Evolutionary conservation across 1,140 invertebrate genomes (phyloP), one percentile per base, ranked within the genome.

Genomic region (Ceratina japonica): DNA sequence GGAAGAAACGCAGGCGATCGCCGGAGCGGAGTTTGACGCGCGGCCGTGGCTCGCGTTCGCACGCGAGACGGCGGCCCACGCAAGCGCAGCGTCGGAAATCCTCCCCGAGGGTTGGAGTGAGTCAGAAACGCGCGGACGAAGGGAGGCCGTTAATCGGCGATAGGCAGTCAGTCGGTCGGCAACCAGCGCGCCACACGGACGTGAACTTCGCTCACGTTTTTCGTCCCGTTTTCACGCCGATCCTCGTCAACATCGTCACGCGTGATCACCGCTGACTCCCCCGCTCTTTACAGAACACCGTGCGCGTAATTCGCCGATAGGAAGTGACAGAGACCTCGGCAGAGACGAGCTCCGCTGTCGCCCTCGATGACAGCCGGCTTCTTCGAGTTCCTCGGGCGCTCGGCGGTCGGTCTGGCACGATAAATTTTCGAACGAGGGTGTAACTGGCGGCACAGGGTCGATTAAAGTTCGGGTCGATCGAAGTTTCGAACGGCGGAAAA

Each of bases 91-190:
- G 49, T 49, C 49, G 68, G 13, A 78, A 77, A 78, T 64, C 51
- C 75, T 63, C 59, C 70, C 64, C 61, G 65, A 85, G 83, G 84
- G 83, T 85, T 85, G 84, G 59, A 76, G 84, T 85, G 83, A 86
- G 84, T 86, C 83, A 82, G 83, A 74, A 58, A 16, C 52, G 27
- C 72, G 70, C 37, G 37, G 37, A 49, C 81, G 13, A 79, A 54
- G 74, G 83, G 72, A 64, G 77, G 70, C 58, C 56, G 85, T 75
- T 84, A 84, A 81, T 85, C 83, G 68, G 72, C 72, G 77, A 66
- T 76, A 84, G 73, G 49, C 68, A 83, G 81, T 88, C 89, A 90
- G 89, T 90, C 87, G 88, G 86, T 87, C 89, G 89, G 87, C 87
- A 87, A 89, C 84, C 89, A 85, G 84, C 85, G 86, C 79, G 87